Percentiles rank a stretch among this genome's conserved stretches.
These are phyloP conservation scores for Calliphora vicina DNA, from an alignment of 1,140 invertebrate genomes.

Conservation along the genomic window DNA sequence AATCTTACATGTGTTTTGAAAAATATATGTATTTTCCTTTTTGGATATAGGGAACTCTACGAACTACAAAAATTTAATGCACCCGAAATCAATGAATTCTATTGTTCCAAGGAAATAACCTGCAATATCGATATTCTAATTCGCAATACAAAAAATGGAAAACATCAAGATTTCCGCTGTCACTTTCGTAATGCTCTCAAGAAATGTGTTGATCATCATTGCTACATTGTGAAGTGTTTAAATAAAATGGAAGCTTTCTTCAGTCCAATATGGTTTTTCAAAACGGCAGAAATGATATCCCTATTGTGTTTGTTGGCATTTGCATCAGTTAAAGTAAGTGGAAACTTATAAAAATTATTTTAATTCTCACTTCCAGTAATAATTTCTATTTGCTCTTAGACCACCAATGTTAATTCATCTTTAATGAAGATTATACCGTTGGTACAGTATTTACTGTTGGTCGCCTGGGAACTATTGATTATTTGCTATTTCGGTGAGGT, in stretches of 20 bases:
- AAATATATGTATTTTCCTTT: too few relatives aligned
- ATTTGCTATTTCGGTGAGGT: constrained; percentile 58
- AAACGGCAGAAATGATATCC: constrained; percentile 54
- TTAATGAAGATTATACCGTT: constrained; percentile 52
- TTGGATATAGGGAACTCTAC: not conserved
- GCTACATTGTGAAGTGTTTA: constrained; percentile 46
- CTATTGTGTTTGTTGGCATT: constrained; percentile 55
- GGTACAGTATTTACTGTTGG: constrained; percentile 52
- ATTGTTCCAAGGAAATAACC: constrained; percentile 40
- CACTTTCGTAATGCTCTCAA: constrained; percentile 45
- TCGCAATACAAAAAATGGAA: not conserved
- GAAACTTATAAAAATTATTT: not conserved
- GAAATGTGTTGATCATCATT: constrained; percentile 48
- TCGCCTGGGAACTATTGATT: constrained; percentile 53
- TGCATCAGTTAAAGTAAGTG: constrained; percentile 52
- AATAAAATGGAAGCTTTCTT: constrained; percentile 53
- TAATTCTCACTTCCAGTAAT: not conserved
- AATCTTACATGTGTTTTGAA: too few relatives aligned
- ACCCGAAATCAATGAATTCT: constrained; percentile 49
- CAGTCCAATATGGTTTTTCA: constrained; percentile 56
- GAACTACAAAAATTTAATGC: constrained; percentile 37
- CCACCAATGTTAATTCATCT: constrained; percentile 50
- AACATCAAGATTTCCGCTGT: constrained; percentile 8
- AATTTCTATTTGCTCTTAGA: not conserved
- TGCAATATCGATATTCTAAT: not conserved